phyloP scores from a whole-genome alignment of 2,113 vertebrate species.

The Holacanthus passer region DNA sequence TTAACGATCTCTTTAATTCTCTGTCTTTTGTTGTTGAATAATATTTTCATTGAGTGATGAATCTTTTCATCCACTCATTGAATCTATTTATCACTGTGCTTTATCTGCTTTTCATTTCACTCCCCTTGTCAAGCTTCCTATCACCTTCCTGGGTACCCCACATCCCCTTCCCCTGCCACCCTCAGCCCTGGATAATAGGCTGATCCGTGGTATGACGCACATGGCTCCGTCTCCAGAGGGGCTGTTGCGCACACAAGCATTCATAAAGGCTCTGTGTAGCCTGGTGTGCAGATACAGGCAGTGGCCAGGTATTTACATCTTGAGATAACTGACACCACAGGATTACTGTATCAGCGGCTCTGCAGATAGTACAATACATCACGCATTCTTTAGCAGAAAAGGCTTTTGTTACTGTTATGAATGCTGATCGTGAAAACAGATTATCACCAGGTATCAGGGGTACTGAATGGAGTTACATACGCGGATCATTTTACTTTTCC shows the following conservation, averaged over 20 bases:
- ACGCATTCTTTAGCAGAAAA: slow-evolving; percentile 67
- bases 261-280: slow-evolving; percentile 69
- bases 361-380: slow-evolving; percentile 40
- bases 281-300: slow-evolving; percentile 61
- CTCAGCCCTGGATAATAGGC: slow-evolving; percentile 76
- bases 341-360: slow-evolving; percentile 64
- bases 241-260: slow-evolving; percentile 74
- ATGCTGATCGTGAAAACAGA: slow-evolving; percentile 42
- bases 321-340: slow-evolving; percentile 74
- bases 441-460: neutral
- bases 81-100: slow-evolving; percentile 11
- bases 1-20: neutral
- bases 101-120: slow-evolving; percentile 39
- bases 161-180: slow-evolving; percentile 51
- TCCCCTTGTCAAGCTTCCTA: slow-evolving; percentile 39
- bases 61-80: slow-evolving; percentile 24
- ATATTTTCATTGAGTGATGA: too few relatives aligned
- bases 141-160: slow-evolving; percentile 64
- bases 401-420: slow-evolving; percentile 55
- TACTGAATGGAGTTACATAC: neutral
- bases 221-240: slow-evolving; percentile 72
- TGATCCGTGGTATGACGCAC: slow-evolving; percentile 80
- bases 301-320: slow-evolving; percentile 75
- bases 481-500: slow-evolving; percentile 17
- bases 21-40: slow-evolving; percentile 20